These are phyloP conservation scores for Nephrotoma flavescens DNA, from an alignment of 2,888 invertebrate species.

Conservation along the genomic window DNA sequence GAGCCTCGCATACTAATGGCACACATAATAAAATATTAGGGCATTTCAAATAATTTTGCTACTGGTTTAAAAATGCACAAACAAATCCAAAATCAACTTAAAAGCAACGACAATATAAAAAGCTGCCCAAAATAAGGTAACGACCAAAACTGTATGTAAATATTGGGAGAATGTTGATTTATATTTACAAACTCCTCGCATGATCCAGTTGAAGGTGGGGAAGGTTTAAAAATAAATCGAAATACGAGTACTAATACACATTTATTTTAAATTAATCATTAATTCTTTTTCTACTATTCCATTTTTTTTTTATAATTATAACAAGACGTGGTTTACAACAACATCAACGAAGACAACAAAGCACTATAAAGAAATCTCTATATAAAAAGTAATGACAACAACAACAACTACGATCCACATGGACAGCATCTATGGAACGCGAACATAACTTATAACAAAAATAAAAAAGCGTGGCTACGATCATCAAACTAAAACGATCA, in stretches of 20 bases:
- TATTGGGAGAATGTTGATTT: not conserved
- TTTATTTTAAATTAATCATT: not conserved
- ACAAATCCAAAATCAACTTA: not conserved
- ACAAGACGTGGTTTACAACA: not conserved
- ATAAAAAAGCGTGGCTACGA: conserved; percentile 1
- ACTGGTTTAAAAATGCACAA: too few species aligned
- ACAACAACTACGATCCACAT: not conserved
- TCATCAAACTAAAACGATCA: not conserved
- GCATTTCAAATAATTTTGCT: too few species aligned
- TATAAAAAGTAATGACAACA: not conserved
- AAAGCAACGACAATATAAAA: too few species aligned
- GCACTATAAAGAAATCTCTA: not conserved
- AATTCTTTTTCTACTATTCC: not conserved
- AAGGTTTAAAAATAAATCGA: not conserved
- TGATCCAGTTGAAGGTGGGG: not conserved
- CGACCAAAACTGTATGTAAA: not conserved
- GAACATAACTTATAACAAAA: not conserved
- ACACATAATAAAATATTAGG: too few species aligned
- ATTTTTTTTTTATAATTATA: not conserved
- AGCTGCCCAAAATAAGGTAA: not conserved
- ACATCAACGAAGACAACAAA: not conserved
- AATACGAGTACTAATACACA: not conserved
- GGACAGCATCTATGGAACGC: conserved; percentile 3
- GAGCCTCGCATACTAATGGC: too few species aligned
- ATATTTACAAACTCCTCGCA: not conserved